phyloP scores from a whole-genome alignment of 2,888 invertebrate species.

The Prosapia bicincta region DNA sequence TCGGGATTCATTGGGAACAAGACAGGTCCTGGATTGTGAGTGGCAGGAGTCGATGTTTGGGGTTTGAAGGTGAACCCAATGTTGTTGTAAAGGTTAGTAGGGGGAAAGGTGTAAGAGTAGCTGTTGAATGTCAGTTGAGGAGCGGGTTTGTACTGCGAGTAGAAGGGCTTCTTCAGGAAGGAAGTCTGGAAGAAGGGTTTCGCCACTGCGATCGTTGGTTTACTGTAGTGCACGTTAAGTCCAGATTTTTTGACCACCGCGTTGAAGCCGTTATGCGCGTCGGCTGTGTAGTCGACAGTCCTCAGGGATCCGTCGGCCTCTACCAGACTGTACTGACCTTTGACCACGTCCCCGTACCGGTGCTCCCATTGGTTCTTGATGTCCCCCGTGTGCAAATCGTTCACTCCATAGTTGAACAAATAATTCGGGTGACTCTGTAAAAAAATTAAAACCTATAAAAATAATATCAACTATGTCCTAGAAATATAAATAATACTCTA shows the following conservation, averaged over 20 bases:
- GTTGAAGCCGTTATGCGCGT: neutral
- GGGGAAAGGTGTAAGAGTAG: neutral
- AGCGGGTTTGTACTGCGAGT: neutral
- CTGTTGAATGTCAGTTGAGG: neutral
- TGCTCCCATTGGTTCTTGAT: slow-evolving; percentile 15
- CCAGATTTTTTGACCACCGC: neutral
- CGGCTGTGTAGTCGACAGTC: slow-evolving; percentile 3
- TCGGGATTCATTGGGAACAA: slow-evolving; percentile 8
- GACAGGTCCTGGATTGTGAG: slow-evolving; percentile 10
- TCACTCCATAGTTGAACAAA: slow-evolving; percentile 7
- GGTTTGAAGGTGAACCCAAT: neutral
- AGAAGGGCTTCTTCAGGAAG: neutral
- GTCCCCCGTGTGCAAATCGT: slow-evolving; percentile 2
- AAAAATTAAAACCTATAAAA: neutral
- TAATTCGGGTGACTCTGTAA: neutral
- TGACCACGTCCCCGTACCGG: neutral
- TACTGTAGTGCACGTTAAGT: neutral
- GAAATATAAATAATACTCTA: too few relatives aligned
- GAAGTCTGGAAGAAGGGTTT: neutral
- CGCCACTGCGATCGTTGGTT: neutral
- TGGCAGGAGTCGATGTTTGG: neutral
- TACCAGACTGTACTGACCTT: slow-evolving; percentile 7
- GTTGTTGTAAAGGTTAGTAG: neutral
- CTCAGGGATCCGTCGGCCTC: slow-evolving; percentile 6
- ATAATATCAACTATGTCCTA: too few relatives aligned